Percentiles rank a stretch among this genome's conserved stretches.
phyloP scores from a whole-genome alignment of 1,140 invertebrate genomes.

The Drosophila tsacasi region DNA sequence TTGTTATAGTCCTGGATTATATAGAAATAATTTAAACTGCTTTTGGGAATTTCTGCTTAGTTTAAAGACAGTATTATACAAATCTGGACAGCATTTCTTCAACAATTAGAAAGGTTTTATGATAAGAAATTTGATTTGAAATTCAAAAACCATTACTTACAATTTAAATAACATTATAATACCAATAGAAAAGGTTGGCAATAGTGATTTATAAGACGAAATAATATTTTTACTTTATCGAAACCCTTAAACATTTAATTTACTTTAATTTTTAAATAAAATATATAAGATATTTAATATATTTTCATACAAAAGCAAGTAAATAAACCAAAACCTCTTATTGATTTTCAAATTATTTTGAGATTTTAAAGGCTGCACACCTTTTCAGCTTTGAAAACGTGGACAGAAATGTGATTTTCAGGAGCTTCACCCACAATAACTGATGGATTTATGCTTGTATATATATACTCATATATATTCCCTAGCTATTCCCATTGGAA shows the following conservation, averaged over 20 bases:
- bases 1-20: not conserved
- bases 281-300: not conserved
- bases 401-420: constrained; percentile 4
- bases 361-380: not conserved
- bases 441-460: constrained; percentile 12
- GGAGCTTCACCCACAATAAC: not conserved
- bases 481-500: not conserved
- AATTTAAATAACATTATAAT: not conserved
- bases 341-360: too few relatives aligned
- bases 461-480: not conserved
- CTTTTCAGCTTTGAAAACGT: not conserved
- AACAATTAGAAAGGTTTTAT: not conserved
- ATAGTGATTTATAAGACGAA: not conserved
- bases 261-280: too few relatives aligned
- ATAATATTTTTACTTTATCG: not conserved
- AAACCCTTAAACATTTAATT: not conserved
- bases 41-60: not conserved
- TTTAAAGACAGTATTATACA: not conserved
- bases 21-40: not conserved
- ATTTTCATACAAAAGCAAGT: too few relatives aligned
- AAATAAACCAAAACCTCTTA: too few relatives aligned
- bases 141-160: too few relatives aligned
- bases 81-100: accelerated
- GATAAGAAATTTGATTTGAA: not conserved
- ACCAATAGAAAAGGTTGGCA: not conserved